Conservation (phyloP, 2,113 vertebrate genomes). For the Elgaria multicarinata region DNA sequence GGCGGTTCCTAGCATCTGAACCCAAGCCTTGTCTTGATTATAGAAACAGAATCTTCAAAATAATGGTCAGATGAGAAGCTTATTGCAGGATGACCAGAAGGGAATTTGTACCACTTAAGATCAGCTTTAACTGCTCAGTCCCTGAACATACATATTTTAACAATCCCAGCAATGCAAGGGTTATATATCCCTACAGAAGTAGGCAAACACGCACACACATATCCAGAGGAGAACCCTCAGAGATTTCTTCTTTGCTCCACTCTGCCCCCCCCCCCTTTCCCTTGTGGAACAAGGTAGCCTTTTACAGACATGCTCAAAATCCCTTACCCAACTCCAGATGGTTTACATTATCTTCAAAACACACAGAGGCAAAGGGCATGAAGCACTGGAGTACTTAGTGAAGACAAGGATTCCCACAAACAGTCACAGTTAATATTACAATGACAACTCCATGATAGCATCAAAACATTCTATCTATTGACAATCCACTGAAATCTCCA, state of each 20-base stretch:
- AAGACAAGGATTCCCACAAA: not conserved
- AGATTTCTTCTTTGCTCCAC: not conserved
- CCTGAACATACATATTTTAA: not conserved
- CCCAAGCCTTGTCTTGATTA: conserved; percentile 18
- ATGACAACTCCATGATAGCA: conserved; percentile 19
- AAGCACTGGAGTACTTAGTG: not conserved
- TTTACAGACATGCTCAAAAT: not conserved
- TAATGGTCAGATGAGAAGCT: conserved; percentile 19
- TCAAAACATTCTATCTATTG: conserved; percentile 29
- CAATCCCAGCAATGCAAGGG: not conserved
- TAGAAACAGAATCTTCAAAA: conserved; percentile 34
- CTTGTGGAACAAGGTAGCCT: conserved; percentile 1
- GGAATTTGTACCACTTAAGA: not conserved
- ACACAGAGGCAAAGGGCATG: not conserved
- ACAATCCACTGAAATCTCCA: conserved; percentile 13
- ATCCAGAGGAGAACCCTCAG: not conserved
- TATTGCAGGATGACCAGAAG: not conserved
- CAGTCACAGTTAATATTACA: not conserved
- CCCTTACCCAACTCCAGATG: conserved; percentile 3
- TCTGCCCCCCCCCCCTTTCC: not conserved
- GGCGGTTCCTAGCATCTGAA: conserved; percentile 1
- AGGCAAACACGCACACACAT: not conserved
- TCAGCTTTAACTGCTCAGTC: not conserved
- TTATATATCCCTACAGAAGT: not conserved
- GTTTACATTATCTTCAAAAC: conserved; percentile 2